These are phyloP conservation scores for Nemotelus pantherinus DNA, from an alignment of 2,888 invertebrate genomes.

Conservation along the genomic window DNA sequence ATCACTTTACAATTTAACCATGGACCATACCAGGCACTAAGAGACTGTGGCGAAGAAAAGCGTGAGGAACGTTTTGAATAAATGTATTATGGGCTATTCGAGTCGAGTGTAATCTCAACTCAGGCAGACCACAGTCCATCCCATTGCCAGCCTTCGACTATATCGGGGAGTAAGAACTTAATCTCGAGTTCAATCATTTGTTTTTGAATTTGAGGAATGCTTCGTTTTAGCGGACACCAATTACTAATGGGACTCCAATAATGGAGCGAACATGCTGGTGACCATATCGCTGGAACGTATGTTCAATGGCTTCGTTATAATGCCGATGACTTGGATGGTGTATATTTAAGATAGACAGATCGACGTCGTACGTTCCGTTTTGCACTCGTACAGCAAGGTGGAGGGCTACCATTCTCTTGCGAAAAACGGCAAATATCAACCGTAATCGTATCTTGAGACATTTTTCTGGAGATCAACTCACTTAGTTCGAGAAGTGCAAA, in stretches of 20 bases:
- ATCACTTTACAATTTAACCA: conserved; percentile 36
- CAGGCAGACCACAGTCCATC: conserved; percentile 23
- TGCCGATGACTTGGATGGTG: conserved; percentile 24
- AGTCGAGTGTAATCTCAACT: conserved; percentile 19
- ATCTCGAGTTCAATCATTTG: conserved; percentile 37
- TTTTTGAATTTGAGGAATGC: conserved; percentile 36
- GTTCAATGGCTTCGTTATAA: conserved; percentile 41
- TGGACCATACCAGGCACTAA: neutral
- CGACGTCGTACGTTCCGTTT: conserved; percentile 12
- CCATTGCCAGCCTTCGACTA: conserved; percentile 32
- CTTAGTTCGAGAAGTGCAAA: too few relatives aligned
- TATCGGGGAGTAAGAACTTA: conserved; percentile 39
- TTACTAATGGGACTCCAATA: conserved; percentile 39
- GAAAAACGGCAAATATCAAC: neutral
- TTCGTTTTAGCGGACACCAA: conserved; percentile 34
- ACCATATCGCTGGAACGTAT: conserved; percentile 19
- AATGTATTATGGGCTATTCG: conserved; percentile 26
- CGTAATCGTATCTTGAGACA: too few relatives aligned
- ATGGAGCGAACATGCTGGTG: conserved; percentile 21
- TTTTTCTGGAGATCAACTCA: too few relatives aligned
- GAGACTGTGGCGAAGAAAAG: conserved; percentile 3
- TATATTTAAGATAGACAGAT: conserved; percentile 40
- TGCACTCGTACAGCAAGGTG: neutral
- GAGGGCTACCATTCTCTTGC: neutral
- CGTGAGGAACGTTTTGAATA: conserved; percentile 40